Evolutionary conservation across 2,888 invertebrate species (phyloP).

Genomic region (Silvanus unidentatus): DNA sequence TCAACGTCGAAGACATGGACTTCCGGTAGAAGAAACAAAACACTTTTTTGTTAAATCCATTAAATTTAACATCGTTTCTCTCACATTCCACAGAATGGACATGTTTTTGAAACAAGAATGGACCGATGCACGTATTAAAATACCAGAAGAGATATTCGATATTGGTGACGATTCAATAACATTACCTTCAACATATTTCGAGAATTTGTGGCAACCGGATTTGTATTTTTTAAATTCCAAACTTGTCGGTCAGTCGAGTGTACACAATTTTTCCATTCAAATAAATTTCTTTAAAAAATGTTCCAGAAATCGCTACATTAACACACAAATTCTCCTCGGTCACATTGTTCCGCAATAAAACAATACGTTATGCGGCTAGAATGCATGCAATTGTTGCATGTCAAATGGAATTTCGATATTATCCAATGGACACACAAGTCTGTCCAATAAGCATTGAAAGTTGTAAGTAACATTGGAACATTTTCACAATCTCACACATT

Average conservation of each 20-base stretch:
- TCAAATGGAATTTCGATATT: slow-evolving; percentile 81
- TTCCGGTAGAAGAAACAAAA: slow-evolving; percentile 57
- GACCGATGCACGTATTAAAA: slow-evolving; percentile 69
- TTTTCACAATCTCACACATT: no score
- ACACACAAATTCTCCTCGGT: slow-evolving; percentile 78
- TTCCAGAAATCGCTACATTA: slow-evolving; percentile 70
- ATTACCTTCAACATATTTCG: slow-evolving; percentile 72
- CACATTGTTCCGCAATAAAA: slow-evolving; percentile 72
- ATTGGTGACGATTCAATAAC: slow-evolving; percentile 76
- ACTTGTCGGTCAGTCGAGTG: slow-evolving; percentile 67
- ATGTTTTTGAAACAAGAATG: slow-evolving; percentile 80
- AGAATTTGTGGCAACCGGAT: slow-evolving; percentile 84
- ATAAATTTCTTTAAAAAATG: slow-evolving; percentile 2
- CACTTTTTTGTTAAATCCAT: neutral
- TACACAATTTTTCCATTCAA: neutral
- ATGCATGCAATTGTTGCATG: slow-evolving; percentile 83
- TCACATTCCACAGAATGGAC: slow-evolving; percentile 80
- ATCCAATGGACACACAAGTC: slow-evolving; percentile 81
- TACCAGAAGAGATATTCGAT: slow-evolving; percentile 73
- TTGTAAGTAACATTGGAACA: slow-evolving; percentile 71
- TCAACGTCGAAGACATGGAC: slow-evolving; percentile 85
- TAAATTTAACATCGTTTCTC: no score
- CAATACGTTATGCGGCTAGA: slow-evolving; percentile 71
- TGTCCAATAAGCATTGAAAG: slow-evolving; percentile 80
- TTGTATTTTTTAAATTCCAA: slow-evolving; percentile 81